These are phyloP conservation scores for Magallana nippona DNA, from an alignment of 2,888 invertebrate genomes.

Conservation along the genomic window DNA sequence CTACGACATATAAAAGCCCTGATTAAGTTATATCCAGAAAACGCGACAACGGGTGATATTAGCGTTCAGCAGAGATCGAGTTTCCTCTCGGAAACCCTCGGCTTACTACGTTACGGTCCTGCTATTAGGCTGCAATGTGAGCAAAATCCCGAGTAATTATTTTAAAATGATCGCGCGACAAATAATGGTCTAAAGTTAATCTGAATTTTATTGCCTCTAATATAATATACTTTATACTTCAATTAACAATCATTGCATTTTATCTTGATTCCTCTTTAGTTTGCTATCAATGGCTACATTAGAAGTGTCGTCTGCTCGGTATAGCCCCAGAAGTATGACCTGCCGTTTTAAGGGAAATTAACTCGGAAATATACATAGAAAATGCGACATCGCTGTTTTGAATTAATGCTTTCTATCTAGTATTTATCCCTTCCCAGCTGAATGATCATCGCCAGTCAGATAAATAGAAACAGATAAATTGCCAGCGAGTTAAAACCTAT, in stretches of 20 bases:
- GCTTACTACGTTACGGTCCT: neutral
- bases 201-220: slow-evolving; percentile 43
- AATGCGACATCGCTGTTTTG: slow-evolving; percentile 26
- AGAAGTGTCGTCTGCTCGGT: slow-evolving; percentile 28
- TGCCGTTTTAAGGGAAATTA: slow-evolving; percentile 36
- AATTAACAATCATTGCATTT: slow-evolving; percentile 39
- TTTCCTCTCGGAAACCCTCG: neutral
- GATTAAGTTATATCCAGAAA: slow-evolving; percentile 2
- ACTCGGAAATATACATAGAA: slow-evolving; percentile 40
- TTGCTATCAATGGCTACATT: slow-evolving; percentile 13
- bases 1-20: slow-evolving; percentile 22
- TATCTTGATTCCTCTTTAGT: slow-evolving; percentile 31
- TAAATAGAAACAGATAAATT: slow-evolving; percentile 37
- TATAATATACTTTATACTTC: slow-evolving; percentile 38
- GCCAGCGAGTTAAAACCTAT: slow-evolving; percentile 23
- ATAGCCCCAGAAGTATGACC: neutral
- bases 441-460: neutral
- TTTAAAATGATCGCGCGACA: slow-evolving; percentile 21
- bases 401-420: slow-evolving; percentile 23
- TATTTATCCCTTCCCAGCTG: slow-evolving; percentile 11
- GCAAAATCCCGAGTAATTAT: neutral
- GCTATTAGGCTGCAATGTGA: neutral
- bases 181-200: slow-evolving; percentile 38
- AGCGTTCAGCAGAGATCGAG: neutral
- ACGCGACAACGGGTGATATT: slow-evolving; percentile 6